These are phyloP conservation scores for Eulithis testata DNA, from an alignment of 2,888 invertebrate genomes.

Conservation along the genomic window DNA sequence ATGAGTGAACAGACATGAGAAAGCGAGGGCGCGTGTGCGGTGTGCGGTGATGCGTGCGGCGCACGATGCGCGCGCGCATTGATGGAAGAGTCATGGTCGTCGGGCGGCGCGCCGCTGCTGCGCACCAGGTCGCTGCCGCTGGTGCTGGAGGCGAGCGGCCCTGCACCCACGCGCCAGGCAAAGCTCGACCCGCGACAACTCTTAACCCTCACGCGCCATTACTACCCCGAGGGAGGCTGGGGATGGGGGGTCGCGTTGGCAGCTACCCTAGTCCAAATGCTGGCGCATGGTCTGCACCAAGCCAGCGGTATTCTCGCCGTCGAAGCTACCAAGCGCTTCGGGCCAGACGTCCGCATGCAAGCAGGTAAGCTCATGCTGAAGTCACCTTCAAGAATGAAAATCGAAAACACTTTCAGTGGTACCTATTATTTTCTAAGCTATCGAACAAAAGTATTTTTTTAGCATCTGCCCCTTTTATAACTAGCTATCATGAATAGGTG, in stretches of 20 bases:
- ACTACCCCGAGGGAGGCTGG: constrained; percentile 95
- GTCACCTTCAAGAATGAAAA: not conserved
- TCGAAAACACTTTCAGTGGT: not conserved
- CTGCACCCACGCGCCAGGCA: constrained; percentile 76
- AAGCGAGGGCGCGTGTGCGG: constrained; percentile 56
- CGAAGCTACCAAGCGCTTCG: constrained; percentile 85
- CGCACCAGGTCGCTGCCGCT: constrained; percentile 88
- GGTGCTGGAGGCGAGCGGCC: constrained; percentile 81
- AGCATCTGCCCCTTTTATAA: constrained; percentile 3
- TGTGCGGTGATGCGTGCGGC: constrained; percentile 71
- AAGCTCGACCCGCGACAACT: constrained; percentile 84
- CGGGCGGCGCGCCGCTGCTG: constrained; percentile 85
- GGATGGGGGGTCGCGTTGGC: constrained; percentile 92
- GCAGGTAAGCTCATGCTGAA: constrained; percentile 80
- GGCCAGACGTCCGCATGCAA: constrained; percentile 84
- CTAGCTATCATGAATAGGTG: constrained; percentile 4
- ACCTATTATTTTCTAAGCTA: not conserved
- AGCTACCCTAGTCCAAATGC: constrained; percentile 88
- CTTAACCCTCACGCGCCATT: constrained; percentile 90
- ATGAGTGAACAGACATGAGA: constrained; percentile 71
- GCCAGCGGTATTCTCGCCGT: constrained; percentile 86
- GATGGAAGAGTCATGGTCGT: constrained; percentile 84
- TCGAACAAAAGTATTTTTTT: not conserved
- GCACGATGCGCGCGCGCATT: constrained; percentile 79
- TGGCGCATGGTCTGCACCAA: constrained; percentile 90